These are phyloP conservation scores for Venustaconcha ellipsiformis DNA, from an alignment of 1,140 invertebrate genomes.

Conservation along the genomic window DNA sequence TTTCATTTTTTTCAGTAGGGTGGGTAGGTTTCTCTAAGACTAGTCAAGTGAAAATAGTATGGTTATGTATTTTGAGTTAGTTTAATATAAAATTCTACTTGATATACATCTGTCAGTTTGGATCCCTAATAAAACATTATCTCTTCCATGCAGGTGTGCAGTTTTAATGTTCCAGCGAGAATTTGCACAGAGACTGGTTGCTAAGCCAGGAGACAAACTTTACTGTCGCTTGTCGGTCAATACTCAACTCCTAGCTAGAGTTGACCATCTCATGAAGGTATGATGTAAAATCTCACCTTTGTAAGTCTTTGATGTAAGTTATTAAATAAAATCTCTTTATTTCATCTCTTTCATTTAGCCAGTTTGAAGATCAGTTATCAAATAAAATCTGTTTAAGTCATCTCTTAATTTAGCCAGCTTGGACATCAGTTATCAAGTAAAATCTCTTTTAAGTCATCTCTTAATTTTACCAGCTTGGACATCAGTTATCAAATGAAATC, in stretches of 20 bases:
- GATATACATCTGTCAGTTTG: too few relatives aligned
- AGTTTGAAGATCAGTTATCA: background rate
- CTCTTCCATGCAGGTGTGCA: constrained; percentile 83
- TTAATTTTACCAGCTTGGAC: too few relatives aligned
- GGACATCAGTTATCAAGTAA: too few relatives aligned
- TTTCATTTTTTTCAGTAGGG: too few relatives aligned
- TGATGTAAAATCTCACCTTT: constrained; percentile 36
- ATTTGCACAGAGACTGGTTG: constrained; percentile 97
- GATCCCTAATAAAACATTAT: background rate
- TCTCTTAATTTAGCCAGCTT: too few relatives aligned
- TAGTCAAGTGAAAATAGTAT: too few relatives aligned
- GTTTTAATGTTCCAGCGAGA: constrained; percentile 99
- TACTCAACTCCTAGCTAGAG: constrained; percentile 93
- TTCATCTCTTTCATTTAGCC: background rate
- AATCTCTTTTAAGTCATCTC: too few relatives aligned
- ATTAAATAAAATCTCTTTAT: background rate
- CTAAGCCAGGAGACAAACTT: constrained; percentile 97
- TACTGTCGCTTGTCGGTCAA: constrained; percentile 98
- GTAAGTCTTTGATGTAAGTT: background rate
- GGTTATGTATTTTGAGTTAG: too few relatives aligned
- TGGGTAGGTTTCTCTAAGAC: too few relatives aligned
- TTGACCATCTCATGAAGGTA: constrained; percentile 98
- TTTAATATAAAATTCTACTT: too few relatives aligned
- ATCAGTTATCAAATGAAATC: too few relatives aligned
- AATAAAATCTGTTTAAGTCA: background rate